Base-by-base conservation (phyloP, 2,888 invertebrate species). In the Pachliopta kotzebuea region DNA sequence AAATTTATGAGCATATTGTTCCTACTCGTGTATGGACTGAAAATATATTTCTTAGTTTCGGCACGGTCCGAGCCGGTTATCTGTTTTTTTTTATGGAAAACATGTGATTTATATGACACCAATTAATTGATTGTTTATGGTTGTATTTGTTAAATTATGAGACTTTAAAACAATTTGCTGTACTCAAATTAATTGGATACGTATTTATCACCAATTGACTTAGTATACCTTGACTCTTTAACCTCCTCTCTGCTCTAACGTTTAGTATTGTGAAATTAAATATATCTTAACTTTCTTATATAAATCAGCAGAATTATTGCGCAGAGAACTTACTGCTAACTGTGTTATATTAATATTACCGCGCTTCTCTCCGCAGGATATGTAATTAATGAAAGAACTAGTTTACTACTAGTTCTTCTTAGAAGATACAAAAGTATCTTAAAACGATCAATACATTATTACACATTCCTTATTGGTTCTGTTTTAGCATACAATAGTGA, bases 1-100 rank as follows among this genome's bases (percentile, higher is more conserved):
- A 63, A 58, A 63, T 63, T 63, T 63, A 63, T 63, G 53, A 20
- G 29, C 63, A 26, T 58, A 53, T 63, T 63, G 58, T 63, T 63
- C 54, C 58, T 58, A 58, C 58, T 58, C 58, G 63, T 58, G 58
- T 58, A 54, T 58, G 58, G 58, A 63, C 54, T 53, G 63, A 58
- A 63, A 63, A 63, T 63, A 63, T 63, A 63, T 63, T 63, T 58
- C 63, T 63, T 58, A 63, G 63, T 63, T 63, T 63, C 54, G 58
- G 63, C 45, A 24, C 54, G 29, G 29, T 45, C 58, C 53, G 54
- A 29, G 29, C 45, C 18, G 26, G 58, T 42, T 63, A 63, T 63
- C 54, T 58, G 58, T 58, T 63, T 62, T 63, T 63, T 63, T 63
- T 49, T 54, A 29, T 58, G 45, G 63, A n/a, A 26, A 58, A 45